phyloP scores from a whole-genome alignment of 2,113 vertebrate genomes.

The Silurus glanis region DNA sequence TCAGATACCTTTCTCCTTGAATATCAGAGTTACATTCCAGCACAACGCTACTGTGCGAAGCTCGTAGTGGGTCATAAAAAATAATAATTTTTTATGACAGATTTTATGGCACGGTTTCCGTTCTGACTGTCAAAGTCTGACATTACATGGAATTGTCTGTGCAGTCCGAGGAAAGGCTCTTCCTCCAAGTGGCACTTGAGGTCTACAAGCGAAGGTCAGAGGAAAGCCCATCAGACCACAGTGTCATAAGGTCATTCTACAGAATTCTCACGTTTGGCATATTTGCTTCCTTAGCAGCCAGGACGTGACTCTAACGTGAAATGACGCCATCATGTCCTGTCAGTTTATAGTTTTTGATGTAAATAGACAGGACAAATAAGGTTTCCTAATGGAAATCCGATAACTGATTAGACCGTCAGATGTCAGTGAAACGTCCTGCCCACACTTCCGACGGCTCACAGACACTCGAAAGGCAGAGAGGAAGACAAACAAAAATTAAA shows the following conservation, averaged over 20 bases:
- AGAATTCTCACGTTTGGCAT: slow-evolving; percentile 27
- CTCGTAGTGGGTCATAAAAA: background rate
- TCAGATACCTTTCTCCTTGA: background rate
- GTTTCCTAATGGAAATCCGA: slow-evolving; percentile 55
- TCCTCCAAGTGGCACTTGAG: slow-evolving; percentile 33
- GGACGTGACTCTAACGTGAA: background rate
- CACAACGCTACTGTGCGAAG: background rate
- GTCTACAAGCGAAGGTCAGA: slow-evolving; percentile 26
- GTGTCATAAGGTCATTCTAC: slow-evolving; percentile 11
- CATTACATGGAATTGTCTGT: slow-evolving; percentile 24
- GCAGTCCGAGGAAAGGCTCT: slow-evolving; percentile 38
- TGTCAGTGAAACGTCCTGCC: slow-evolving; percentile 66
- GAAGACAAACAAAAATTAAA: slow-evolving; percentile 68
- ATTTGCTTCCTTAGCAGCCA: slow-evolving; percentile 28
- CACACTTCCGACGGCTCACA: slow-evolving; percentile 57
- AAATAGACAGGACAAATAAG: slow-evolving; percentile 52
- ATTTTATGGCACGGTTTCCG: slow-evolving; percentile 36
- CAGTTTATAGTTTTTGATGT: slow-evolving; percentile 36
- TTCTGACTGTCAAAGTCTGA: slow-evolving; percentile 13
- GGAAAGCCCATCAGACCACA: slow-evolving; percentile 35
- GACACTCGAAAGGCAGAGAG: slow-evolving; percentile 53
- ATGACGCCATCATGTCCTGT: slow-evolving; percentile 26
- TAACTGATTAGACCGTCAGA: slow-evolving; percentile 68
- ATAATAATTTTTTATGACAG: slow-evolving; percentile 9
- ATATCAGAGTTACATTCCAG: background rate